These are phyloP conservation scores for Parapsyche elsis DNA, from an alignment of 1,140 invertebrate species.

Conservation along the genomic window DNA sequence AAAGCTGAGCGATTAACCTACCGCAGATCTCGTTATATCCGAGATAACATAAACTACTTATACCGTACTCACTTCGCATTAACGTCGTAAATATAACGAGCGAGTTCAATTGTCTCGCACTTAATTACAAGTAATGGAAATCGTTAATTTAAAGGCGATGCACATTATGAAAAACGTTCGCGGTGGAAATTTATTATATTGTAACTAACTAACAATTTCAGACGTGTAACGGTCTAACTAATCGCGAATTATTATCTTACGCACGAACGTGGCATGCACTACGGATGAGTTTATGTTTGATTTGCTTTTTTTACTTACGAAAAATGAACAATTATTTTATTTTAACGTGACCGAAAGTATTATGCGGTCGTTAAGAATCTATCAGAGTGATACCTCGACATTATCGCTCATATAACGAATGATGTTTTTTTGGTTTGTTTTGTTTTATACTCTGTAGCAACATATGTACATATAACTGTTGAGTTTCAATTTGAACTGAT, in stretches of 20 bases:
- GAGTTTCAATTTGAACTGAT: conserved; percentile 33
- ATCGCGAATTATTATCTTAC: too few species aligned
- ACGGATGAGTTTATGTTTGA: too few species aligned
- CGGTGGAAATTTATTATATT: too few species aligned
- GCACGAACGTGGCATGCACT: too few species aligned
- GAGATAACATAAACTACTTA: neutral
- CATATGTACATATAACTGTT: conserved; percentile 21
- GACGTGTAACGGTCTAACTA: too few species aligned
- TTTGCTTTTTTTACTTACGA: too few species aligned
- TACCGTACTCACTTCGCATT: neutral
- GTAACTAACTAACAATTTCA: too few species aligned
- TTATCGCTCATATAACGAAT: neutral
- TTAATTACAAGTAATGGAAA: too few species aligned
- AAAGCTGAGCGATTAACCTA: conserved; percentile 10
- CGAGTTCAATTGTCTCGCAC: too few species aligned
- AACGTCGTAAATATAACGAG: too few species aligned
- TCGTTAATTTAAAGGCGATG: too few species aligned
- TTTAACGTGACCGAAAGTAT: conserved; percentile 22
- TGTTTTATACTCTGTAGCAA: neutral
- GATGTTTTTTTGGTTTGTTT: neutral
- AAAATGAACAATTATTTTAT: conserved; percentile 1
- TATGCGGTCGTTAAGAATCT: conserved; percentile 18
- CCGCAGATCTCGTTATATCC: conserved; percentile 11
- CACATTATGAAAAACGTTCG: too few species aligned
- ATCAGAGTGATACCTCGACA: conserved; percentile 5